phyloP scores from a whole-genome alignment of 2,888 invertebrate species.

The Ophraella communa region DNA sequence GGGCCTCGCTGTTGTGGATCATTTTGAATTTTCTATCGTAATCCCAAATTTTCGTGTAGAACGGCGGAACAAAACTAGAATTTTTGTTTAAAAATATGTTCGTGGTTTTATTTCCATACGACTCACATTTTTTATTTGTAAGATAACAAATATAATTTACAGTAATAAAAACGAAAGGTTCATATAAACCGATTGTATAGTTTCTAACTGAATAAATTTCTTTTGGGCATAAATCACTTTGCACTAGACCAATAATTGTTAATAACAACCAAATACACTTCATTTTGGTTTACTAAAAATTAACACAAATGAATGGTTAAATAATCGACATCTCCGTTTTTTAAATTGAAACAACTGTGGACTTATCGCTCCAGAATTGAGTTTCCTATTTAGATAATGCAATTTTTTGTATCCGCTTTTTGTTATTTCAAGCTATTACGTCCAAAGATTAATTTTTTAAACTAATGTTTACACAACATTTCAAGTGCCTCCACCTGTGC shows the following conservation, averaged over 20 bases:
- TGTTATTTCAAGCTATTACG: neutral
- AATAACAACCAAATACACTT: neutral
- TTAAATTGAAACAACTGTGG: neutral
- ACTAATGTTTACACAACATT: too few species aligned
- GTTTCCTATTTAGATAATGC: neutral
- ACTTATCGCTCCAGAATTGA: neutral
- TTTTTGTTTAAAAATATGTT: neutral
- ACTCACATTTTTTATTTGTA: neutral
- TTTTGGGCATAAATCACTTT: neutral
- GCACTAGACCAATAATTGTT: neutral
- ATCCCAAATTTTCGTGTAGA: neutral
- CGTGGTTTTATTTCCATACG: neutral
- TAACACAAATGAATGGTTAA: neutral
- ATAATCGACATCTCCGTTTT: neutral
- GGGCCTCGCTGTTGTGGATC: neutral
- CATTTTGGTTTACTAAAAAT: neutral
- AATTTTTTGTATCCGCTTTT: neutral
- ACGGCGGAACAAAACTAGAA: neutral
- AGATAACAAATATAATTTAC: neutral
- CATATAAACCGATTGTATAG: neutral
- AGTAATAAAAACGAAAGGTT: neutral
- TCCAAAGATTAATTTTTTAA: neutral
- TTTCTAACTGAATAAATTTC: neutral
- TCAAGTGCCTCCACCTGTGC: too few species aligned
- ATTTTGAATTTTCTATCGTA: neutral